Conservation (phyloP, 1,140 invertebrate genomes). For the Drosophila orosa region DNA sequence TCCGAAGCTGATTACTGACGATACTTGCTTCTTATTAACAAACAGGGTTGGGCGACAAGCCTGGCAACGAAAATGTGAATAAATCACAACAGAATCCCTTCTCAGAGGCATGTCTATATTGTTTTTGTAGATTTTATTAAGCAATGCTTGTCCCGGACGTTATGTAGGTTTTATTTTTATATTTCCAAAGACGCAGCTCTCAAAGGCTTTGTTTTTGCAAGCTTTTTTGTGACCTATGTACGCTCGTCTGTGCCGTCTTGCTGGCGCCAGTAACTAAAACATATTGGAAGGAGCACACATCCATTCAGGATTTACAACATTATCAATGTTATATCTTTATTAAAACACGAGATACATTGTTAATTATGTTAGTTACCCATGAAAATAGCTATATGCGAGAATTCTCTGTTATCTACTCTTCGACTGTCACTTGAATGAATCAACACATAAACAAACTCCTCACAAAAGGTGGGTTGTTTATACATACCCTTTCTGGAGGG, state of each 20-base stretch:
- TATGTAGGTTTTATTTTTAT: background rate
- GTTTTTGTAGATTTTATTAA: background rate
- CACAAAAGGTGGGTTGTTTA: constrained; percentile 23
- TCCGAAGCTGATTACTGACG: background rate
- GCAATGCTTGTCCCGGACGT: background rate
- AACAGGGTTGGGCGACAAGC: background rate
- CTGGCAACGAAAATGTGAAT: background rate
- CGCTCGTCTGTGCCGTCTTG: background rate
- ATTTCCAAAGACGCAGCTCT: background rate
- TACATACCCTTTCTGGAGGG: constrained; percentile 24
- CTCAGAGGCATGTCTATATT: background rate
- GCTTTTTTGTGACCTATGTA: background rate
- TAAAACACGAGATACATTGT: background rate
- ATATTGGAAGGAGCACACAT: background rate
- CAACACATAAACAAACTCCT: constrained; percentile 16
- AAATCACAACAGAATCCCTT: background rate
- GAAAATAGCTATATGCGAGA: constrained; percentile 1
- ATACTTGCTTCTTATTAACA: background rate
- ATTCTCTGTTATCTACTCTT: constrained; percentile 5
- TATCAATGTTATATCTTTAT: constrained; percentile 1
- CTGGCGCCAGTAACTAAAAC: background rate
- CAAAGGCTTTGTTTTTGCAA: background rate
- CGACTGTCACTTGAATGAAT: constrained; percentile 10
- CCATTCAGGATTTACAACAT: background rate
- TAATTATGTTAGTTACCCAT: constrained; percentile 16